Base-by-base conservation (phyloP, 2,113 vertebrate species). In the Neotragus moschatus region DNA sequence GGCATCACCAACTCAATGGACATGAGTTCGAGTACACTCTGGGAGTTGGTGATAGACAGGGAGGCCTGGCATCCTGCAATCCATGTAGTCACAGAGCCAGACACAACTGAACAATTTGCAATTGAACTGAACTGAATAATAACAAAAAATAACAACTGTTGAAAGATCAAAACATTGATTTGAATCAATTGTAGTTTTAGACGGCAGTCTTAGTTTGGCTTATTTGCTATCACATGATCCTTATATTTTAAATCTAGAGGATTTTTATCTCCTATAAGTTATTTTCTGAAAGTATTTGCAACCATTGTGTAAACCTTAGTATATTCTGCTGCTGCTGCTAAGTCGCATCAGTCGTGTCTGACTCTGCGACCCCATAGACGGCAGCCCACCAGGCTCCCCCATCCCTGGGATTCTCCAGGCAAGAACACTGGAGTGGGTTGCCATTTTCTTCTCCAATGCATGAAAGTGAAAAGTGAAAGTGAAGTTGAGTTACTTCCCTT, bases 71-170 rank as follows among this genome's bases (percentile, higher is more conserved):
- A 23, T 39, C n/a, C 19, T 73, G 19, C n/a, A 73, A 21, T 70
- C 66, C 17, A 6, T 39, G n/a, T 19, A 19, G n/a, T 73, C 10
- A 1, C n/a, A 39, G 19, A 73, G 66, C 19, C 19, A 1, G 66
- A 73, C 2, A 23, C 5, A 12, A 39, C 19, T 73, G n/a, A 73
- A n/a, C 0, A 0, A 39, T 39, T 73, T n/a, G 66, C 0, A 0
- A 39, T 39, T 73, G 66, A 73, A 73, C n/a, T 73, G 66, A 73
- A 73, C 2, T 23, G 10, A 39, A 23, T 73, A 39, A 73, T 73
- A 73, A 39, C 10, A 39, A 21, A 88, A 10, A 61, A 39, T 8
- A 39, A 43, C 4, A 33, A 70, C 17, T 26, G 13, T 63, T 61
- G 63, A 45, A 75, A 3, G 14, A 26, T 16, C 63, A 39, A 77